A percentile compares a stretch with the other conserved stretches of the same genome.
Conservation (phyloP, 2,888 invertebrate species). For the Phaedon cochleariae region DNA sequence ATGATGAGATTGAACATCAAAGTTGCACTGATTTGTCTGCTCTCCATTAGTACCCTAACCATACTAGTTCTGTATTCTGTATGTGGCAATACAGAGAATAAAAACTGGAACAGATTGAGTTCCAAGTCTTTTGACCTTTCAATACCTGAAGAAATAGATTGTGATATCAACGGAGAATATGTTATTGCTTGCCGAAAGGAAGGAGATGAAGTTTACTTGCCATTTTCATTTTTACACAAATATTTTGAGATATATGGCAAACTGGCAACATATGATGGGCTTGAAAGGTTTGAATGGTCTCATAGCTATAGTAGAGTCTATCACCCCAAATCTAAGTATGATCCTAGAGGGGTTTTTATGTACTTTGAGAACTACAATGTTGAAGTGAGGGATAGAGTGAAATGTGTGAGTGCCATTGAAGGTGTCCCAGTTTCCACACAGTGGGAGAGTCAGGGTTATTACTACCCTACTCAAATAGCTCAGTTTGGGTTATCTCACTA, state of each 20-base stretch:
- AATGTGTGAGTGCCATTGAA: constrained; percentile 92
- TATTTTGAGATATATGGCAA: constrained; percentile 96
- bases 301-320: constrained; percentile 94
- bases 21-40: constrained; percentile 73
- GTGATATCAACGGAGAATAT: constrained; percentile 88
- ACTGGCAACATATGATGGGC: constrained; percentile 74
- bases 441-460: constrained; percentile 96
- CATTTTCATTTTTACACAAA: constrained; percentile 90
- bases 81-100: constrained; percentile 66
- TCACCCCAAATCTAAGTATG: constrained; percentile 87
- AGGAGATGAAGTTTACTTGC: constrained; percentile 86
- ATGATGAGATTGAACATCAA: constrained; percentile 84
- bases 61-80: constrained; percentile 79
- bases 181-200: constrained; percentile 53
- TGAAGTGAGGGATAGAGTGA: constrained; percentile 83
- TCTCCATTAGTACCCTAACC: constrained; percentile 71
- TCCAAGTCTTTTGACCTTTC: constrained; percentile 58
- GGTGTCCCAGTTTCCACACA: constrained; percentile 97
- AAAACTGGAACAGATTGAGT: constrained; percentile 47
- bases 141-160: constrained; percentile 78
- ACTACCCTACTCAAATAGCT: constrained; percentile 98
- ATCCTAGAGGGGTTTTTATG: constrained; percentile 90
- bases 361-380: constrained; percentile 99
- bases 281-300: constrained; percentile 92
- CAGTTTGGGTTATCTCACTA: constrained; percentile 98